Evolutionary conservation across 2,113 vertebrate species (phyloP).

Genomic region (Glaucidium brasilianum): DNA sequence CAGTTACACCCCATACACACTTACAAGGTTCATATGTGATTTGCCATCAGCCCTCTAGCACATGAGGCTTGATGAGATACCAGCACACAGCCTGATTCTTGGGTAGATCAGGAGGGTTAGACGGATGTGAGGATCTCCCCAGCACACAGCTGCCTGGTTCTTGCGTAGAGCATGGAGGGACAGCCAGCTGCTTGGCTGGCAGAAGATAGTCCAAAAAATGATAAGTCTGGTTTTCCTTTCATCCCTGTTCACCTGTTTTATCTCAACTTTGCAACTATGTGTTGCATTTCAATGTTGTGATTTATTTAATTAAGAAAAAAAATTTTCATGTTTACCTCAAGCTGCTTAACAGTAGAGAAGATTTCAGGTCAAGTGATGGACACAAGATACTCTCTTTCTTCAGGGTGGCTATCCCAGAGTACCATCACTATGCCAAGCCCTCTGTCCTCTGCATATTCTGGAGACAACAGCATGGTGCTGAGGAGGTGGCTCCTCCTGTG

Average conservation of each 20-base stretch:
- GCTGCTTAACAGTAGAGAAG: not conserved
- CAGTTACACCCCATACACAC: rapidly evolving
- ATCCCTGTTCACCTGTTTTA: not conserved
- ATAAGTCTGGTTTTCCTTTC: not conserved
- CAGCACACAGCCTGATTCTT: not conserved
- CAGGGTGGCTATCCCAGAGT: not conserved
- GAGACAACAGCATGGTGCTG: rapidly evolving
- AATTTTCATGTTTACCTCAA: not conserved
- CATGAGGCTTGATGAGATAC: not conserved
- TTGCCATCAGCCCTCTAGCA: not conserved
- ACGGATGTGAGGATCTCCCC: not conserved
- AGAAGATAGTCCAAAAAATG: not conserved
- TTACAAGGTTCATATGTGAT: not conserved
- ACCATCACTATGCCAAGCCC: not conserved
- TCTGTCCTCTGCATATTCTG: not conserved
- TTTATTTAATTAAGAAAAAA: not conserved
- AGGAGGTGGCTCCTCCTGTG: not conserved
- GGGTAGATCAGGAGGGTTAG: not conserved
- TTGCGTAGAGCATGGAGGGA: not conserved
- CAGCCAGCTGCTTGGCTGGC: not conserved
- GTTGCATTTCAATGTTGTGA: not conserved
- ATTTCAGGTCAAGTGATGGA: not conserved
- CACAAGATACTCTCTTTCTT: not conserved
- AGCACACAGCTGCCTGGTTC: too few species aligned
- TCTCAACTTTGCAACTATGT: not conserved